phyloP scores from a whole-genome alignment of 1,140 invertebrate genomes.

The Pentalonia nigronervosa region DNA sequence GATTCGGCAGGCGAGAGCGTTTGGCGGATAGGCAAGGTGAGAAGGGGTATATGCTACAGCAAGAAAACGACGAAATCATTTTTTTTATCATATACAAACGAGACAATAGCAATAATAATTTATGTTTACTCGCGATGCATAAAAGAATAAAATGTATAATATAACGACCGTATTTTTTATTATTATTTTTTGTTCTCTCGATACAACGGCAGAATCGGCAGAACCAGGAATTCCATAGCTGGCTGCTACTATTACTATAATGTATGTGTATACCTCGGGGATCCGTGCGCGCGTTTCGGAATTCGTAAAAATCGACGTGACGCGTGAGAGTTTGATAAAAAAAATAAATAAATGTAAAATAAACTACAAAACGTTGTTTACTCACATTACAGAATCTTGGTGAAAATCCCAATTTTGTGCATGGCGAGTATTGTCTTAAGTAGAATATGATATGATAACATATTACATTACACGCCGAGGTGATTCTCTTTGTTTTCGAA shows the following conservation, averaged over 20 bases:
- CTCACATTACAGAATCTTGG: not conserved
- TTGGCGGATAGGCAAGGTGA: not conserved
- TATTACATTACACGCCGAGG: not conserved
- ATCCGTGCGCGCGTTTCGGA: not conserved
- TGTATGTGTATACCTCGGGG: not conserved
- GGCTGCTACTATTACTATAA: not conserved
- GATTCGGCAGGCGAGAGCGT: not conserved
- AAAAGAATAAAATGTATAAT: slow-evolving; percentile 20
- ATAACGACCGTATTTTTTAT: not conserved
- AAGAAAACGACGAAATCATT: not conserved
- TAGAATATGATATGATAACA: not conserved
- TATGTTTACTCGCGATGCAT: slow-evolving; percentile 12
- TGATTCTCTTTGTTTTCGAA: no score
- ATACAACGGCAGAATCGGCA: not conserved
- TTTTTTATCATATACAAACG: not conserved
- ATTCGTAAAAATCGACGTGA: not conserved
- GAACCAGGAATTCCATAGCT: slow-evolving; percentile 1
- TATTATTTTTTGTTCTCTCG: not conserved
- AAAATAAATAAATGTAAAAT: slow-evolving; percentile 10
- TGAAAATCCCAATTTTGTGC: not conserved
- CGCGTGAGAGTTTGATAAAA: not conserved
- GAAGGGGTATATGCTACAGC: not conserved
- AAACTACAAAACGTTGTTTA: not conserved
- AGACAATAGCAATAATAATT: slow-evolving; percentile 17
- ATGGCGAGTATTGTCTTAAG: not conserved